phyloP scores from a whole-genome alignment of 1,140 invertebrate genomes.

The Cotesia glomerata region DNA sequence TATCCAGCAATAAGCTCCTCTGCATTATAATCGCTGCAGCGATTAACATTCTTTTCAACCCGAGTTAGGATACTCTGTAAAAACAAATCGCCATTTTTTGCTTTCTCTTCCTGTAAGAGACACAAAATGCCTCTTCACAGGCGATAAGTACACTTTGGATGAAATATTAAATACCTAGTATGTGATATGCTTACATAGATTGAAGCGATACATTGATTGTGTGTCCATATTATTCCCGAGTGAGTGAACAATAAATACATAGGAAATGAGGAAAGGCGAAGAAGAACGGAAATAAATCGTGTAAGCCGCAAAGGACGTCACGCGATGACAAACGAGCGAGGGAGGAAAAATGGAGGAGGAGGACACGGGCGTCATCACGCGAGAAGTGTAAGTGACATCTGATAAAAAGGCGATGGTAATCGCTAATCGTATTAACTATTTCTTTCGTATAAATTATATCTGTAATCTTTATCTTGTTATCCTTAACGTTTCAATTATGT shows the following conservation, averaged over 20 bases:
- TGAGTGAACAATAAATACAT: slow-evolving; percentile 30
- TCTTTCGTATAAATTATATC: slow-evolving; percentile 8
- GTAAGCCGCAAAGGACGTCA: slow-evolving; percentile 57
- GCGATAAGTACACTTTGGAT: too few species aligned
- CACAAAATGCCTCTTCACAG: too few species aligned
- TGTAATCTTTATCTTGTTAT: neutral
- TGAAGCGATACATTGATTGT: too few species aligned
- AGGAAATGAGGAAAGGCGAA: slow-evolving; percentile 26
- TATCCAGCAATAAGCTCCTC: neutral
- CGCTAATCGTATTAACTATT: slow-evolving; percentile 57
- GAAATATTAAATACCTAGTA: too few species aligned
- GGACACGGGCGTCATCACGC: slow-evolving; percentile 30
- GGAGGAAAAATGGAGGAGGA: neutral
- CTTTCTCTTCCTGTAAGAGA: neutral
- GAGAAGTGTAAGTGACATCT: slow-evolving; percentile 58
- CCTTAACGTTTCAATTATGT: neutral
- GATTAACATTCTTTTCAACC: slow-evolving; percentile 36
- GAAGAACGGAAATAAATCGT: slow-evolving; percentile 61
- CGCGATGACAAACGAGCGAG: slow-evolving; percentile 60
- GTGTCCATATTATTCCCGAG: slow-evolving; percentile 25
- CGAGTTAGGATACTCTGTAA: slow-evolving; percentile 31
- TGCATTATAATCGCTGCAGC: slow-evolving; percentile 2
- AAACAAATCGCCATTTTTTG: slow-evolving; percentile 27
- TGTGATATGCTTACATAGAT: too few species aligned
- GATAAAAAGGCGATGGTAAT: slow-evolving; percentile 57